Percentiles rank a stretch among this genome's conserved stretches.
Conservation (phyloP, 2,113 vertebrate species). For the Elephas maximus region DNA sequence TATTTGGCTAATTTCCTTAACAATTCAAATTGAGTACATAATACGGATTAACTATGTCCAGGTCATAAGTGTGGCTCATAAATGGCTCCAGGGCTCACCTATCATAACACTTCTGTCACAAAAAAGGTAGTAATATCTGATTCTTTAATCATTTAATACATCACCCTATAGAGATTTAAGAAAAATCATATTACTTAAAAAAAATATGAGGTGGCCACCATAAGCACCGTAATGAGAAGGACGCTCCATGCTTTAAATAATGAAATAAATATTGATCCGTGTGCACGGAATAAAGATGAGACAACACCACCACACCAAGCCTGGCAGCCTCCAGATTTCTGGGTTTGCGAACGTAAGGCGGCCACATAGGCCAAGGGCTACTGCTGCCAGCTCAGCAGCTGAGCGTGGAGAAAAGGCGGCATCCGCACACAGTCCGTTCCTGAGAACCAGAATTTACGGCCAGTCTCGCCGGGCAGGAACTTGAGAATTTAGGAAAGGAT, state of each 20-base stretch:
- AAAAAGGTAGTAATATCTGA: slow-evolving; percentile 21
- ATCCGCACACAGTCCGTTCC: slow-evolving; percentile 54
- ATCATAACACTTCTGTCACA: slow-evolving; percentile 46
- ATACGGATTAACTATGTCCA: slow-evolving; percentile 43
- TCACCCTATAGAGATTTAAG: background rate
- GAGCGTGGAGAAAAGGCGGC: slow-evolving; percentile 60
- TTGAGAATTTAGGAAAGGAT: background rate
- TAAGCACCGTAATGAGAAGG: background rate
- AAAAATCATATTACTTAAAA: slow-evolving; percentile 43
- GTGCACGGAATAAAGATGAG: slow-evolving; percentile 28
- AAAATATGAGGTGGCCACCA: background rate
- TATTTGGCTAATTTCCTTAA: slow-evolving; percentile 71
- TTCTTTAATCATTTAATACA: slow-evolving; percentile 5
- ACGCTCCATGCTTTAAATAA: slow-evolving; percentile 11
- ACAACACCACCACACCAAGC: slow-evolving; percentile 31
- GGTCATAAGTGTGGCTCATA: slow-evolving; percentile 11
- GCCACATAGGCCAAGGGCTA: slow-evolving; percentile 55
- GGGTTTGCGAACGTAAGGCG: slow-evolving; percentile 35
- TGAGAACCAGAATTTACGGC: slow-evolving; percentile 54
- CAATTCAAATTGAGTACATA: slow-evolving; percentile 56
- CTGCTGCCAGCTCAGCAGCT: slow-evolving; percentile 79
- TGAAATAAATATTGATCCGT: slow-evolving; percentile 40
- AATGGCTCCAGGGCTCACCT: background rate
- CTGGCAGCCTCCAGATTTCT: slow-evolving; percentile 50
- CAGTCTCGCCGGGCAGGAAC: background rate